Evolutionary conservation across 2,888 invertebrate species (phyloP).

Genomic region (Caradrina kadenii): DNA sequence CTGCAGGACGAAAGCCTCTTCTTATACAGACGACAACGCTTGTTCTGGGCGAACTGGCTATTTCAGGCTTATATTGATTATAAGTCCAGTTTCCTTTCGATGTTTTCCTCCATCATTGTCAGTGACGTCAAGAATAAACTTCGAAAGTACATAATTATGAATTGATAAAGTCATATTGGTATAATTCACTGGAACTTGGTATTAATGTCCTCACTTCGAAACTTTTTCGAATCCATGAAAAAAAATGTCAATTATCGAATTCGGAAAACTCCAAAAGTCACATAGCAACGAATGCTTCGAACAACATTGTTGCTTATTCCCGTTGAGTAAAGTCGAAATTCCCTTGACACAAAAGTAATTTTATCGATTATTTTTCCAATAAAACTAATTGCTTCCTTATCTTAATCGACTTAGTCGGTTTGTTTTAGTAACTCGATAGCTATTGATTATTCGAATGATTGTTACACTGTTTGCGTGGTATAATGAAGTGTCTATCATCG

Average conservation of each 20-base stretch:
- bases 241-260: not conserved
- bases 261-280: not conserved
- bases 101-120: too few species aligned
- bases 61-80: too few species aligned
- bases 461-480: conserved; percentile 27
- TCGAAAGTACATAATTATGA: too few species aligned
- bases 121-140: too few species aligned
- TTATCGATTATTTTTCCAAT: conserved; percentile 54
- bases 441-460: conserved; percentile 50
- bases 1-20: too few species aligned
- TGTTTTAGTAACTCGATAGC: conserved; percentile 59
- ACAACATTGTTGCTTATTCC: not conserved
- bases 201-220: not conserved
- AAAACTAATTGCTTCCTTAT: conserved; percentile 59
- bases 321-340: not conserved
- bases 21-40: too few species aligned
- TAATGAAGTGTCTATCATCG: conserved; percentile 30
- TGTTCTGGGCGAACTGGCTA: too few species aligned
- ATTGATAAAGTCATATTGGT: too few species aligned
- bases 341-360: not conserved
- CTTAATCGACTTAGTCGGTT: conserved; percentile 52
- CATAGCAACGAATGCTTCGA: not conserved
- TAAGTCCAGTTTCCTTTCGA: too few species aligned
- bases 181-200: too few species aligned
- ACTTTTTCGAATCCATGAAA: not conserved